Evolutionary conservation across 2,113 vertebrate genomes (phyloP), one percentile per base, ranked within the genome.

Genomic region (Vidua chalybeata): DNA sequence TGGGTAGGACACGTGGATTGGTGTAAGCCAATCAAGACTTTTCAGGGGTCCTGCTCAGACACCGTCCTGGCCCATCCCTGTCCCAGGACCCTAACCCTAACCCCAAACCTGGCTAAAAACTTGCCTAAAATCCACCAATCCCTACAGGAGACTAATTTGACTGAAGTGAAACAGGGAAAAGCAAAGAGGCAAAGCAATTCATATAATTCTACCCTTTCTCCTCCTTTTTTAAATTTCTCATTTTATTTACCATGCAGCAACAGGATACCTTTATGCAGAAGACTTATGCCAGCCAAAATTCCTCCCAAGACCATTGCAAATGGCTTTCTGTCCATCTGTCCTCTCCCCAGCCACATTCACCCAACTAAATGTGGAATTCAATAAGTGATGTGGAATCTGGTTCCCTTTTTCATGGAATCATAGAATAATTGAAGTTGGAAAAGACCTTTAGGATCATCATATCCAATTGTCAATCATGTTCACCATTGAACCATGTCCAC

Each of bases 1-100:
- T 31, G 26, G 2, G 8, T 10, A 14, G 15, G 30, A 27, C 26
- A 46, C 21, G 2, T 0, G 4, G 15, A 33, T 20, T 46, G 4
- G 8, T 45, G 12, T 23, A 56, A 17, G 12, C 3, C 45, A 63
- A 6, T 41, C 15, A 11, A 4, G 23, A 1, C 3, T 55, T 19
- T 56, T 39, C 30, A 10, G 31, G 24, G 33, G 2, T 19, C 7
- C 8, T 61, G 30, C n/a, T 46, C 17, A 33, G 49, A 69, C 19
- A 69, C 13, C 13, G 37, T 52, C 46, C 13, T 54, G 39, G 15
- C 30, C 48, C 52, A n/a, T 26, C 28, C 17, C 18, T 63, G 8
- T 46, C 11, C 27, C 24, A 71, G n/a, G 16, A 71, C 23, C 10
- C 19, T 14, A 43, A 67, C 7, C 4, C 9, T 21, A 39, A 28